Percentiles rank a stretch among this genome's conserved stretches.
Conservation (phyloP, 2,113 vertebrate species). For the Lepus europaeus region DNA sequence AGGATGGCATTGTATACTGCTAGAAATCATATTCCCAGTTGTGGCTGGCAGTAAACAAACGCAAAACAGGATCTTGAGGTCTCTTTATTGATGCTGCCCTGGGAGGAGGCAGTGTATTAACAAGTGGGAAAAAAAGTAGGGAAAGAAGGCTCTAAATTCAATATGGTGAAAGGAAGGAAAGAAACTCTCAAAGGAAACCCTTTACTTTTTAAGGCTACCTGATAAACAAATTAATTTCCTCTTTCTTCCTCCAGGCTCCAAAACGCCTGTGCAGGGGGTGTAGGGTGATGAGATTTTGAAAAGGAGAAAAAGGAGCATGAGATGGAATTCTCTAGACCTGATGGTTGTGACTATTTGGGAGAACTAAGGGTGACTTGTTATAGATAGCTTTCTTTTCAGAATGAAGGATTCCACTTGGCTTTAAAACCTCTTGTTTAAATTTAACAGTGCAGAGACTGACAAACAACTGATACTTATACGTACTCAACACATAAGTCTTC, state of each 20-base stretch:
- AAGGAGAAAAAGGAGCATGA: not conserved
- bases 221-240: conserved; percentile 51
- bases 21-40: conserved; percentile 50
- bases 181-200: not conserved
- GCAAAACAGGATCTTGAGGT: conserved; percentile 35
- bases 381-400: conserved; percentile 36
- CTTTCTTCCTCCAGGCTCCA: not conserved
- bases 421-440: conserved; percentile 50
- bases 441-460: not conserved
- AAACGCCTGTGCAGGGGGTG: not conserved
- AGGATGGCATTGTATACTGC: conserved; percentile 1
- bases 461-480: not conserved
- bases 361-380: not conserved
- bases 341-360: conserved; percentile 10
- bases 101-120: not conserved
- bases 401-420: conserved; percentile 33
- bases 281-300: not conserved
- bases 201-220: conserved; percentile 4
- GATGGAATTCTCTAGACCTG: not conserved
- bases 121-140: not conserved
- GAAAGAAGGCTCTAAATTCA: not conserved
- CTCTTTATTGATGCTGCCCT: conserved; percentile 54
- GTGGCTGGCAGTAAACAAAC: conserved; percentile 47
- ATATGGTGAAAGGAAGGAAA: not conserved
- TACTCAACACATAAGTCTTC: not conserved